Conservation (phyloP, 2,113 vertebrate species). For the Melospiza melodia region DNA sequence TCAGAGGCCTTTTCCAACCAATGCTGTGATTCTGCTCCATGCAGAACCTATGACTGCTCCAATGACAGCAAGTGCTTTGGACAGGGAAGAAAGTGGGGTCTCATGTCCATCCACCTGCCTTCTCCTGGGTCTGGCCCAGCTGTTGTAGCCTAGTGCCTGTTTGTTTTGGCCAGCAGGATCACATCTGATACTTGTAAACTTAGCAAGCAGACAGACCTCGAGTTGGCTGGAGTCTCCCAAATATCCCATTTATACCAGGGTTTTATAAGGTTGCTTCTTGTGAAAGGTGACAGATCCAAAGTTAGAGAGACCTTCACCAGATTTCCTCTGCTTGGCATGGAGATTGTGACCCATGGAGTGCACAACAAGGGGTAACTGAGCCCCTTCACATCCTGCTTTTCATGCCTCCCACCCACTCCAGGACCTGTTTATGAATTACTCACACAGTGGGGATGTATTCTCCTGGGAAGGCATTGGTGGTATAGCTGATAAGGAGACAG, state of each 20-base stretch:
- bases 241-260: not conserved
- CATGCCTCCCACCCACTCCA: not conserved
- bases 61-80: not conserved
- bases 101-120: not conserved
- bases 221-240: not conserved
- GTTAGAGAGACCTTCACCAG: not conserved
- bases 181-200: not conserved
- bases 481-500: constrained; percentile 97
- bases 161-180: not conserved
- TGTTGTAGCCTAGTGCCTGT: not conserved
- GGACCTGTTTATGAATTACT: constrained; percentile 66
- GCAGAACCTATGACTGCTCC: not conserved
- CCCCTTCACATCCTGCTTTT: not conserved
- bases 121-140: not conserved
- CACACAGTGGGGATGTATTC: constrained; percentile 98
- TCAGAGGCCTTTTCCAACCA: not conserved
- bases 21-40: not conserved
- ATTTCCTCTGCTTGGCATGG: not conserved
- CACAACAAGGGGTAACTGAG: not conserved
- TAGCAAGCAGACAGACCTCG: not conserved
- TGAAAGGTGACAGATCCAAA: not conserved
- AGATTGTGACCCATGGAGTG: not conserved
- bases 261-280: not conserved
- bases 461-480: constrained; percentile 97
- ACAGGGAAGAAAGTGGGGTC: not conserved